phyloP scores from a whole-genome alignment of 37 sponge, comb jelly and placozoan genomes.

The Ianthella basta region DNA sequence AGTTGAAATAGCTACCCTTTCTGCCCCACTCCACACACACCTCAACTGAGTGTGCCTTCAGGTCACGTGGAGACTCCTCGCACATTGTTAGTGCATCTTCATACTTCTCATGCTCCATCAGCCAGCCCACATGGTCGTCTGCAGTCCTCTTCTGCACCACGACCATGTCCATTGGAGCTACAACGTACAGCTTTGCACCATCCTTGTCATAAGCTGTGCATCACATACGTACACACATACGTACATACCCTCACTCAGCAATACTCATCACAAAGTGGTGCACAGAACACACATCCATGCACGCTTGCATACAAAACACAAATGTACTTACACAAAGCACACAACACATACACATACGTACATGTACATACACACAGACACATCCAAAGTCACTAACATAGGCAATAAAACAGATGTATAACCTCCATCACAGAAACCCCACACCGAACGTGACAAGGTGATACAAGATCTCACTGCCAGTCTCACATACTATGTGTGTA shows the following conservation, averaged over 20 bases:
- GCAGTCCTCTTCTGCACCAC: constrained; percentile 76
- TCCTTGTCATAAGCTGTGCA: constrained; percentile 21
- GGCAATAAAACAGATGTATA: neutral
- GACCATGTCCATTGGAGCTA: constrained; percentile 88
- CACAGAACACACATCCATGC: too few relatives aligned
- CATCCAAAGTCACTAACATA: neutral
- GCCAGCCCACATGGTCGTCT: constrained; percentile 86
- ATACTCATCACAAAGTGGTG: too few relatives aligned
- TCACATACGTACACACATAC: neutral
- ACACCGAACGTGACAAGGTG: neutral
- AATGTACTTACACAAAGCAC: too few relatives aligned
- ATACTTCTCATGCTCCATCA: constrained; percentile 56
- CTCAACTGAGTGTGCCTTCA: neutral
- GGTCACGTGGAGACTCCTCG: neutral
- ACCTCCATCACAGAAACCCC: neutral
- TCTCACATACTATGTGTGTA: constrained; percentile 1
- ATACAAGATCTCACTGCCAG: neutral
- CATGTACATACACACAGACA: neutral
- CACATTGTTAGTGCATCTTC: constrained; percentile 57
- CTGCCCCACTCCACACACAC: neutral
- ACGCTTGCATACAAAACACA: too few relatives aligned
- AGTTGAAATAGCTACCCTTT: neutral
- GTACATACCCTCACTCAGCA: neutral
- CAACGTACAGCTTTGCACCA: constrained; percentile 73
- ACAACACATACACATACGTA: constrained; percentile 6